Base-by-base conservation (phyloP, 2,797 vertebrate species). In the Epinephelus coioides region DNA sequence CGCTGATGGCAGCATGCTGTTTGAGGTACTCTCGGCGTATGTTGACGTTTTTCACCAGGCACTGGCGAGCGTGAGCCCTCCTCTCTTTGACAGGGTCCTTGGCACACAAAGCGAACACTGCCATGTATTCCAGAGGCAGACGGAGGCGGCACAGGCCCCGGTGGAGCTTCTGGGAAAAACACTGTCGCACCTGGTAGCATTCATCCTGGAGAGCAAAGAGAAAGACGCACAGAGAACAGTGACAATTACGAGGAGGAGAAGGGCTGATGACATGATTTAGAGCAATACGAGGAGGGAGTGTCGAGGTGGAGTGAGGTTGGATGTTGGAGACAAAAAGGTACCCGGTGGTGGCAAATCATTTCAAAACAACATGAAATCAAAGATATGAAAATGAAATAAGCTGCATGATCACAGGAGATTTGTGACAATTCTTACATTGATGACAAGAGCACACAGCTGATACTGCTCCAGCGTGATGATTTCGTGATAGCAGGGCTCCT, bases 401-500 rank as follows among this genome's bases (percentile, higher is more conserved):
- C 66, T 2, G 9, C 10, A 51, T 5, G 2, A 46, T 47, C 50
- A 27, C 1, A 44, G 19, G 5, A 38, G 4, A 6, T 2, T 12
- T n/a, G n/a, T 2, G 34, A 11, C 7, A 0, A 21, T 85, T 76
- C 97, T 97, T 96, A 99, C 98, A 49, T 99, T 99, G 91, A 99
- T 98, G 87, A 98, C 98, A 38, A 99, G 95, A 0, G 98, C 96
- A 60, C 98, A 99, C 46, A 99, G 96, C 92, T 99, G 98, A 91
- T 98, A 99, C 54, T 99, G 98, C 88, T 99, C 98, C 93, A 99
- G 93, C 0, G 98, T 99, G 95, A 99, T 97, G 93, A 99, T 99
- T 95, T 99, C 97, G 8, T 99, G 98, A 85, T 99, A 99, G 92
- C 98, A 99, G 19, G 98, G 98, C 83, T 99, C 98, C 89, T 99